Evolutionary conservation across 2,888 invertebrate genomes (phyloP), one percentile per base, ranked within the genome.

Genomic region (Callosobruchus maculatus): DNA sequence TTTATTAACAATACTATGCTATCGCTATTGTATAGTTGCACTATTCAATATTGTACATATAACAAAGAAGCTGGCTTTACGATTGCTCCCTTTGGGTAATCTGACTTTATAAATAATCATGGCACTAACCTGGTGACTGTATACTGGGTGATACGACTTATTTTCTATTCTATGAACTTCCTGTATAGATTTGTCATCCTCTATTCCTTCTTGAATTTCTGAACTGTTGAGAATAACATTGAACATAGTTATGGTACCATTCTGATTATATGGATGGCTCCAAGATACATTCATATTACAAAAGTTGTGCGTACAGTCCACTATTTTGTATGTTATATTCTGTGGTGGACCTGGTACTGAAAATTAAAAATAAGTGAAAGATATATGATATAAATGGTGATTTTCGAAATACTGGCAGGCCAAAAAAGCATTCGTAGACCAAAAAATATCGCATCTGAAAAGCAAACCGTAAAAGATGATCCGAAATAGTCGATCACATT

Each of bases 281-380:
- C 86, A 86, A 68, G 80, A 82, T 49, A 86, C 77, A 74, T 85
- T 85, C 66, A 86, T 75, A 77, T 84, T 79, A 67, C 86, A 86
- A 0, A 76, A 77, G 20, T 70, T 73, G 13, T 77, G 68, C 21
- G 78, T 77, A 76, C 85, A 85, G 68, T 83, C 81, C 3, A 83
- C 81, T 20, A 84, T 80, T 78, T 81, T 79, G 74, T 84, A 85
- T 1, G 82, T 84, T 9, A 86, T 76, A 76, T 85, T 85, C 30
- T 81, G 78, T 0, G 85, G 85, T 70, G 78, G 75, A 20, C 82
- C 84, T 30, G 86, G 86, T 49, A 71, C 71, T 71, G 21, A n/a
- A 66, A 66, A 21, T 26, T 26, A 66, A 71, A 73, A 73, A 68
- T 68, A 71, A 49, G 9, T 30, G 9, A 30, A 30, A 30, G 4